phyloP scores from a whole-genome alignment of 2,113 vertebrate species.

The Istiophorus platypterus region DNA sequence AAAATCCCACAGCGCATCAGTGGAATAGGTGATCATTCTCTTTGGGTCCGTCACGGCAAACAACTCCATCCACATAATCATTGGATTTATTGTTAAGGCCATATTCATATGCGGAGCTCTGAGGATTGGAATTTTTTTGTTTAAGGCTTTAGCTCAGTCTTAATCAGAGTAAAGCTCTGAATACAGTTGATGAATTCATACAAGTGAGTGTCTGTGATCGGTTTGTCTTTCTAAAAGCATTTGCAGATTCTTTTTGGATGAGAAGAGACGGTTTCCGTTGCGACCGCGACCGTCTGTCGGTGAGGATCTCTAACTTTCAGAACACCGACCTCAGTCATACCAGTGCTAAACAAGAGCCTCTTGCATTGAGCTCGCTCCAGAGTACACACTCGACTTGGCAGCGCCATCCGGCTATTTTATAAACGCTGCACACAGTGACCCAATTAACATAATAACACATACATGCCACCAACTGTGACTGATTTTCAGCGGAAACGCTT shows the following conservation, averaged over 20 bases:
- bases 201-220: too few species aligned
- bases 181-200: not conserved
- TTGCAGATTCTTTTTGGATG: not conserved
- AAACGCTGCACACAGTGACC: slow-evolving; percentile 59
- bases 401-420: slow-evolving; percentile 22
- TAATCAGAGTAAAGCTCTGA: too few species aligned
- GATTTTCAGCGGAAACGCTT: slow-evolving; percentile 50
- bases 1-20: not conserved
- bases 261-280: not conserved
- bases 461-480: slow-evolving; percentile 32
- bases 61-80: too few species aligned
- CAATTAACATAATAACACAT: slow-evolving; percentile 66
- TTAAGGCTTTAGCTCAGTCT: not conserved
- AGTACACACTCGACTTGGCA: slow-evolving; percentile 34
- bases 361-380: slow-evolving; percentile 32
- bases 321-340: not conserved
- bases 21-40: too few species aligned
- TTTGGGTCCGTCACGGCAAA: too few species aligned
- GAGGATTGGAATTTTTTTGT: not conserved
- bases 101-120: too few species aligned
- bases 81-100: too few species aligned
- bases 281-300: not conserved
- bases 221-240: not conserved
- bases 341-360: not conserved
- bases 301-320: not conserved